These are phyloP conservation scores for Geothlypis trichas DNA, from an alignment of 2,113 vertebrate genomes.

Conservation along the genomic window DNA sequence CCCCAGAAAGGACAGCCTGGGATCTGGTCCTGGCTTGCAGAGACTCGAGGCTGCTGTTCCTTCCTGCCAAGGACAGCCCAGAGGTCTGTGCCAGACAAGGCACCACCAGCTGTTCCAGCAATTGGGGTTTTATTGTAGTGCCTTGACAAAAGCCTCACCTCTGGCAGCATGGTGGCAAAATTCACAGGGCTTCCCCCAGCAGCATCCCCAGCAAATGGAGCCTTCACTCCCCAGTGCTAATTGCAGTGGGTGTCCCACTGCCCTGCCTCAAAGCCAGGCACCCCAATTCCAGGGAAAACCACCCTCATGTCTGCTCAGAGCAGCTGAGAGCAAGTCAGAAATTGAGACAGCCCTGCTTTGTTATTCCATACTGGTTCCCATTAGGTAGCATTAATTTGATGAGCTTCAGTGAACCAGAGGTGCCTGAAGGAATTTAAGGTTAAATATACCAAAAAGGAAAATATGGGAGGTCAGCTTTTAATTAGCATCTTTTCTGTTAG, in stretches of 20 bases:
- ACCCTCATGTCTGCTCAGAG: background rate
- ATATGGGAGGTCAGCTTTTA: slow-evolving; percentile 40
- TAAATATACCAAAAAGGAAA: slow-evolving; percentile 64
- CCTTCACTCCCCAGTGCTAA: background rate
- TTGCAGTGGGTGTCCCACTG: background rate
- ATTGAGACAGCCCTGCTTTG: background rate
- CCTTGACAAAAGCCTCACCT: background rate
- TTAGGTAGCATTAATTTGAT: slow-evolving; percentile 48
- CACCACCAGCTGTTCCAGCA: background rate
- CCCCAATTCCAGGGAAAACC: background rate
- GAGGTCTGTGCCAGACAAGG: background rate
- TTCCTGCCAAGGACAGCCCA: rapidly evolving
- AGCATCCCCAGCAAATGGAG: background rate
- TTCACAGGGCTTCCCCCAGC: background rate
- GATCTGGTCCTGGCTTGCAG: background rate
- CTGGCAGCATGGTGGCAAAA: background rate
- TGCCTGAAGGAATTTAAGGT: slow-evolving; percentile 63
- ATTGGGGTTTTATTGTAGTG: background rate
- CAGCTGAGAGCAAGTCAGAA: background rate
- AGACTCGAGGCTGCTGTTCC: background rate
- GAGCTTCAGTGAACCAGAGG: slow-evolving; percentile 36
- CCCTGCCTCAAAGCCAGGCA: background rate
- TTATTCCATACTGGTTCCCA: slow-evolving; percentile 3
- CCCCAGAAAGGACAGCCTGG: background rate
- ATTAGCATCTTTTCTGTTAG: slow-evolving; percentile 26